Conservation (phyloP, 2,888 invertebrate genomes). For the Frankliniella fusca region DNA sequence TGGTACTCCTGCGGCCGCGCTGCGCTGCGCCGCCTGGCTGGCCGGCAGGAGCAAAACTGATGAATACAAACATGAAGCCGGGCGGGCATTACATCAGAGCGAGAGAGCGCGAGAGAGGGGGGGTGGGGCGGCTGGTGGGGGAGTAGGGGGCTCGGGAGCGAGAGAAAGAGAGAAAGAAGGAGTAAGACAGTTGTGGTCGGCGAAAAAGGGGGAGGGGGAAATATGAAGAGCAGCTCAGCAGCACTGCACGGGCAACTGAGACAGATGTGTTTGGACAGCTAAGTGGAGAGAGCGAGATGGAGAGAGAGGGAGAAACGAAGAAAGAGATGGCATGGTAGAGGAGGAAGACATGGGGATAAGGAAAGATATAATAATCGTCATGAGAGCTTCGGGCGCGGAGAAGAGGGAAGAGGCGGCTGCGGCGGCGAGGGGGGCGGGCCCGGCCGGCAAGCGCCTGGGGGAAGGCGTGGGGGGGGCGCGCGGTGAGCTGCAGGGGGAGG, state of each 20-base stretch:
- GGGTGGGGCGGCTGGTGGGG: background rate
- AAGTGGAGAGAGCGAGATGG: constrained; percentile 21
- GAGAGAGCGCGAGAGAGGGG: background rate
- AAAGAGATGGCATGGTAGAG: background rate
- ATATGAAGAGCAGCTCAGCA: background rate
- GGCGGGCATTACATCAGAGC: constrained; percentile 16
- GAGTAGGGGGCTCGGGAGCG: background rate
- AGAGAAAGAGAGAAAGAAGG: background rate
- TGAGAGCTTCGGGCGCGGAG: background rate
- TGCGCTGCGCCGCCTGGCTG: background rate
- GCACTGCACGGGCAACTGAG: background rate
- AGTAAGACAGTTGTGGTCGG: background rate
- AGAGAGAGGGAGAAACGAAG: background rate
- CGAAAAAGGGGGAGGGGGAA: background rate
- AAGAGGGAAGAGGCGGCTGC: background rate
- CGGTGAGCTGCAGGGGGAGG: background rate
- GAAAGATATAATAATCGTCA: constrained; percentile 14
- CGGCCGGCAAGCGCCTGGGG: background rate
- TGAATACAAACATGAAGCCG: constrained; percentile 25
- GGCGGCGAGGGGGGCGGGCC: background rate
- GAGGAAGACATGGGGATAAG: constrained; percentile 3
- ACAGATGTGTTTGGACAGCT: constrained; percentile 26
- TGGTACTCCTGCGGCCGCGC: background rate
- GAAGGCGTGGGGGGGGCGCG: background rate
- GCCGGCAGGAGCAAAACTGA: constrained; percentile 17